A percentile compares a stretch with the other conserved stretches of the same genome.
Conservation (phyloP, 2,888 invertebrate genomes). For the Tetragonisca angustula region DNA sequence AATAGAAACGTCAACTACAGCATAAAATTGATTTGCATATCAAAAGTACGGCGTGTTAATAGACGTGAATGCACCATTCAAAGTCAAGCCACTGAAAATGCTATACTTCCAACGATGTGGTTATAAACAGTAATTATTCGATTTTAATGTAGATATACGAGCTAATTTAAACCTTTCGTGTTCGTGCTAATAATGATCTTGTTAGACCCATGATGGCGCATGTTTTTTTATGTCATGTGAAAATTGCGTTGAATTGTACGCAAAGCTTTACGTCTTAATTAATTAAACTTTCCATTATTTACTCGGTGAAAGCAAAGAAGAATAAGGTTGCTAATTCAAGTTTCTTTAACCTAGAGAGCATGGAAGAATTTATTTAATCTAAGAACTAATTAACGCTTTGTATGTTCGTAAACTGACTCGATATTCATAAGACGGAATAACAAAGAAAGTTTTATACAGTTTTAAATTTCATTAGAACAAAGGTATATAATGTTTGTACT, state of each 20-base stretch:
- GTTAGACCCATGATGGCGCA: constrained; percentile 38
- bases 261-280: constrained; percentile 28
- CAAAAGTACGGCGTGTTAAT: too few species aligned
- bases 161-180: constrained; percentile 44
- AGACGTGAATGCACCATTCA: neutral
- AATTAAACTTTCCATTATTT: constrained; percentile 24
- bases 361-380: neutral
- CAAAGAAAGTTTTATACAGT: too few species aligned
- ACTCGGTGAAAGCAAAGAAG: too few species aligned
- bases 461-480: too few species aligned
- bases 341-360: neutral
- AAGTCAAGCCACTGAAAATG: constrained; percentile 7
- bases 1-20: too few species aligned
- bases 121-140: constrained; percentile 45
- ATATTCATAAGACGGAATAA: too few species aligned
- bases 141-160: constrained; percentile 46
- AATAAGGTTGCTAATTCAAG: neutral
- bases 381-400: neutral
- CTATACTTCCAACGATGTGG: constrained; percentile 7
- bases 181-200: constrained; percentile 44
- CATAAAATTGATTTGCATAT: too few species aligned
- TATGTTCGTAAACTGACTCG: too few species aligned
- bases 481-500: too few species aligned
- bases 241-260: constrained; percentile 29
- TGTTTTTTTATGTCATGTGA: constrained; percentile 26